Evolutionary conservation across 2,888 invertebrate genomes (phyloP), one percentile per base, ranked within the genome.

Genomic region (Gymnoscelis rufifasciata): DNA sequence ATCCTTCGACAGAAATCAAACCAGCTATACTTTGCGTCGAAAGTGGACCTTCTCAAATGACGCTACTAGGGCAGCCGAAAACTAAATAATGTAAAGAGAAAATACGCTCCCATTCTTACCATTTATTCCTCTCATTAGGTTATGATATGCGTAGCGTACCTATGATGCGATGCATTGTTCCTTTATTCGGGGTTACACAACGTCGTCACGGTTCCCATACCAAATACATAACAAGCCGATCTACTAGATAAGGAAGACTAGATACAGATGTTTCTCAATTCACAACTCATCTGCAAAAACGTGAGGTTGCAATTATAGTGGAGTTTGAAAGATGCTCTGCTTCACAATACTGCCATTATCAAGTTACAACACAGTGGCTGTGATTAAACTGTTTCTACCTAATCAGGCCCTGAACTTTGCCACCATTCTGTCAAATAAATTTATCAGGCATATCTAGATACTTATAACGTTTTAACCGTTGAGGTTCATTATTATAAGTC

Each of bases 211-310:
- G 74, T 86, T 86, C 84, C 71, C 86, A 86, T 69, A 77, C 73
- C 64, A 79, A 78, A 79, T 71, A 68, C 78, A 82, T 81, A 83
- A 83, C 79, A 71, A 78, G 75, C 62, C 62, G 78, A 83, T 83
- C 68, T 66, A 62, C 54, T 52, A 70, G 83, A 86, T 83, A 82
- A 78, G 76, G 72, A 79, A 81, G 76, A 75, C 59, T 63, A 62
- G 64, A 72, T 69, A 65, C 68, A 68, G 68, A 69, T 59, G 72
- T 83, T 83, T 78, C 83, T 71, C 74, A 81, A 81, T 78, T 78
- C 76, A 69, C 68, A 76, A 78, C 56, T 59, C 67, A 68, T 71
- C 75, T 66, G 73, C 80, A 84, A 84, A 86, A 86, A 86, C 83
- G 83, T 84, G 83, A 81, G 81, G 64, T 59, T 71, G 72, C 68